Conservation (phyloP, 1,140 invertebrate species). For the Rhyzopertha dominica region DNA sequence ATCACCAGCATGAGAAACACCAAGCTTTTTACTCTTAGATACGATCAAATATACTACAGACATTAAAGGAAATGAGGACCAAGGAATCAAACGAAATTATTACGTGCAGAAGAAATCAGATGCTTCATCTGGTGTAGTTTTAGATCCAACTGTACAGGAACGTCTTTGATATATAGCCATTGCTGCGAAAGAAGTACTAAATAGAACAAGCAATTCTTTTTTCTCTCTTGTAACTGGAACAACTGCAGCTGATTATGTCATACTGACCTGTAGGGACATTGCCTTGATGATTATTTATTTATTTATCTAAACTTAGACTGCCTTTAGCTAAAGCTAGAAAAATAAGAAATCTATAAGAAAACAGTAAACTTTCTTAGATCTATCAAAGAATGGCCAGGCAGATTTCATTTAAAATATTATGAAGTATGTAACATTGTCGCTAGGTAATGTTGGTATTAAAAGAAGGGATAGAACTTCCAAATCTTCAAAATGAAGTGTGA, state of each 20-base stretch:
- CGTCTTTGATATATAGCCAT: constrained; percentile 92
- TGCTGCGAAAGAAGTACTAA: constrained; percentile 97
- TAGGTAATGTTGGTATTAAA: too few species aligned
- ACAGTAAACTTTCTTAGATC: too few species aligned
- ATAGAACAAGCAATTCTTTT: constrained; percentile 58
- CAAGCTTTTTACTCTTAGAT: constrained; percentile 84
- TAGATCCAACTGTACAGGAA: constrained; percentile 87
- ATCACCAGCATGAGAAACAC: constrained; percentile 92
- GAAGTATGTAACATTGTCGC: too few species aligned
- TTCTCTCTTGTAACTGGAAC: constrained; percentile 75
- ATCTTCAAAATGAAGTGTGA: too few species aligned
- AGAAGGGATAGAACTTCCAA: too few species aligned
- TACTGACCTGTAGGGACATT: constrained; percentile 97
- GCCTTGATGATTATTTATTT: constrained; percentile 92
- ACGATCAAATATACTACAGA: constrained; percentile 80
- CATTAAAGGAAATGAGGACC: constrained; percentile 60
- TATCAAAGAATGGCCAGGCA: too few species aligned
- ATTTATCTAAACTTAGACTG: too few species aligned
- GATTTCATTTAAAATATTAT: too few species aligned
- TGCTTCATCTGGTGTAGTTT: constrained; percentile 85
- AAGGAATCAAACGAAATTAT: too few species aligned
- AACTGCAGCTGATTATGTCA: constrained; percentile 97
- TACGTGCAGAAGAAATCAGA: too few species aligned
- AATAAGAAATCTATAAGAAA: too few species aligned
- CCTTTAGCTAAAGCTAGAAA: too few species aligned